Conservation (phyloP, 2,797 vertebrate genomes). For the Phataginus tetradactyla region DNA sequence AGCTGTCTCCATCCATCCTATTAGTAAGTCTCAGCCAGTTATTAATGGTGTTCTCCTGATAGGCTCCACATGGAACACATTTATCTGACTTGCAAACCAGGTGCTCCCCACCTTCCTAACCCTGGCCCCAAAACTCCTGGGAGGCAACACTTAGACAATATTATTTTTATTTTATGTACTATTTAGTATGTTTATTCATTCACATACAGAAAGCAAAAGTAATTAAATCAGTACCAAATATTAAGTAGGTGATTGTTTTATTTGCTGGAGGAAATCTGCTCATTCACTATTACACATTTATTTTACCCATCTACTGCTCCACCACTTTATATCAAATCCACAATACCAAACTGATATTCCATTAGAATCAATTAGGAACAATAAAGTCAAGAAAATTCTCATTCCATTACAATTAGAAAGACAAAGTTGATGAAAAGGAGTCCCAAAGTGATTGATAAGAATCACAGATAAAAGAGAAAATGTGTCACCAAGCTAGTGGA, state of each 20-base stretch:
- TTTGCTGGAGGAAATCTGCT: conserved; percentile 54
- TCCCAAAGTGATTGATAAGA: not conserved
- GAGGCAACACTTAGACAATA: not conserved
- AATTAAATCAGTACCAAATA: conserved; percentile 68
- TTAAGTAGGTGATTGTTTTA: conserved; percentile 64
- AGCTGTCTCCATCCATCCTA: not conserved
- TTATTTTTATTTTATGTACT: not conserved
- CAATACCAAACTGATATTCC: conserved; percentile 39
- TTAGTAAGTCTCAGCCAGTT: not conserved
- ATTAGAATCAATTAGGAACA: not conserved
- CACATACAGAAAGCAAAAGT: conserved; percentile 51
- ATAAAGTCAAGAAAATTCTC: conserved; percentile 8
- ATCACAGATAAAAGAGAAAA: conserved; percentile 19
- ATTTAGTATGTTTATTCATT: conserved; percentile 50
- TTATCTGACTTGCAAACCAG: not conserved
- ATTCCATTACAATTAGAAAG: conserved; percentile 15
- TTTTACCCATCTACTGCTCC: conserved; percentile 48
- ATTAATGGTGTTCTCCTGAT: not conserved
- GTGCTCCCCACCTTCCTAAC: not conserved
- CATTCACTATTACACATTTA: conserved; percentile 57
- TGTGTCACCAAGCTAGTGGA: not conserved
- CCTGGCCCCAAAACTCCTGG: not conserved
- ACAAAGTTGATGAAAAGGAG: not conserved
- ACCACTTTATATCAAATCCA: conserved; percentile 13
- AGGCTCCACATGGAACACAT: not conserved